Percentiles rank a stretch among this genome's conserved stretches.
These are phyloP conservation scores for Spodoptera litura DNA, from an alignment of 1,140 invertebrate species.

Conservation along the genomic window DNA sequence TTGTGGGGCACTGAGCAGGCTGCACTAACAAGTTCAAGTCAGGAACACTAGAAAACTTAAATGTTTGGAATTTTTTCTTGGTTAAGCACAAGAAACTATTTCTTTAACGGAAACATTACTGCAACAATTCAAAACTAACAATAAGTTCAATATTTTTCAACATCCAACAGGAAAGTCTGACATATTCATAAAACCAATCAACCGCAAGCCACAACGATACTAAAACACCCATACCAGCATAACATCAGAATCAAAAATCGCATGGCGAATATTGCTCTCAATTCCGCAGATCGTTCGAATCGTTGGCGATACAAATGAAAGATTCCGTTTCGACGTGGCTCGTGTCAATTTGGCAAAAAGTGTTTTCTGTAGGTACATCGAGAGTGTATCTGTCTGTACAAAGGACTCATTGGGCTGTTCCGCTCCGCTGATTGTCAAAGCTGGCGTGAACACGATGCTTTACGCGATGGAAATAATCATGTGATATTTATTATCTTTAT, in stretches of 20 bases:
- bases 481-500: slow-evolving; percentile 29
- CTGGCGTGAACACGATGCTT: slow-evolving; percentile 41
- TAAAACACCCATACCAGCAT: too few species aligned
- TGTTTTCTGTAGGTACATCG: slow-evolving; percentile 7
- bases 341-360: slow-evolving; percentile 33
- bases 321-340: not conserved
- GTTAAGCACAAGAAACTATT: too few species aligned
- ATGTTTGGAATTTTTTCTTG: not conserved
- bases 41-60: not conserved
- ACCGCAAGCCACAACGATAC: too few species aligned
- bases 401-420: slow-evolving; percentile 45
- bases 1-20: not conserved
- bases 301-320: slow-evolving; percentile 1
- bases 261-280: slow-evolving; percentile 2
- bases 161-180: too few species aligned
- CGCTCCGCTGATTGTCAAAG: slow-evolving; percentile 56
- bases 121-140: too few species aligned
- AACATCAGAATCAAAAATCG: not conserved
- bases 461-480: slow-evolving; percentile 30
- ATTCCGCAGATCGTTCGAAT: slow-evolving; percentile 5
- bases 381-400: slow-evolving; percentile 33
- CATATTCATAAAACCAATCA: too few species aligned
- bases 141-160: too few species aligned
- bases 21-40: slow-evolving; percentile 2
- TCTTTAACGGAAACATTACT: too few species aligned